Percentiles rank a stretch among this genome's conserved stretches.
Conservation (phyloP, 1,140 invertebrate genomes). For the Sycophila sp. region DNA sequence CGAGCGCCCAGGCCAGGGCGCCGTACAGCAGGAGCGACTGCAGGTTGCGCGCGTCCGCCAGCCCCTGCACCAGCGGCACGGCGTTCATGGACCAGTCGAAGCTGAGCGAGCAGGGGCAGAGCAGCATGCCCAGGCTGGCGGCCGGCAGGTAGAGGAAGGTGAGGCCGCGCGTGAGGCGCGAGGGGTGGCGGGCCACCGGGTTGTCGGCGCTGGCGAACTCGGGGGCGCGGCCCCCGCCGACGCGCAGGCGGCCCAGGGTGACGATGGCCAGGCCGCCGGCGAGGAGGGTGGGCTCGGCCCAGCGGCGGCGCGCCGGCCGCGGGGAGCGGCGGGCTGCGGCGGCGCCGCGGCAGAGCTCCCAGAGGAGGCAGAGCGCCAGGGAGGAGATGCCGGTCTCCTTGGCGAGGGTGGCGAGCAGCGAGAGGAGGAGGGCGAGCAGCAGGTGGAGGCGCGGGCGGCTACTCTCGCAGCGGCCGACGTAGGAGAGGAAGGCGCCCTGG, state of each 20-base stretch:
- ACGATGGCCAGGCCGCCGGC: slow-evolving; percentile 59
- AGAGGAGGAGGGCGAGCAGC: slow-evolving; percentile 57
- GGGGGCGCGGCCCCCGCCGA: slow-evolving; percentile 64
- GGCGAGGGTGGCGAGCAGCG: slow-evolving; percentile 76
- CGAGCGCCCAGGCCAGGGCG: slow-evolving; percentile 56
- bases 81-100: slow-evolving; percentile 98
- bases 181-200: slow-evolving; percentile 82
- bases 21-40: slow-evolving; percentile 78
- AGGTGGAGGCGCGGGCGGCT: slow-evolving; percentile 57
- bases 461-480: slow-evolving; percentile 70
- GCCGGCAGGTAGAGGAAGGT: slow-evolving; percentile 90
- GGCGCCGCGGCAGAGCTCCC: slow-evolving; percentile 72
- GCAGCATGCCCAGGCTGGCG: slow-evolving; percentile 84
- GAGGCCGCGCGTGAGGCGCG: slow-evolving; percentile 76
- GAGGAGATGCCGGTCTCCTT: slow-evolving; percentile 95
- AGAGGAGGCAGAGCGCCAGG: slow-evolving; percentile 85
- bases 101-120: slow-evolving; percentile 84
- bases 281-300: slow-evolving; percentile 51
- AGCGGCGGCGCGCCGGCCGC: slow-evolving; percentile 38
- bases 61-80: slow-evolving; percentile 79
- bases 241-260: slow-evolving; percentile 58
- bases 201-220: slow-evolving; percentile 91
- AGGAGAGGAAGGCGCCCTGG: slow-evolving; percentile 85
- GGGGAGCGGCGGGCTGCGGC: slow-evolving; percentile 47
- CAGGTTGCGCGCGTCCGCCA: slow-evolving; percentile 81